Conservation (phyloP, 1,140 invertebrate genomes). For the Pteromalus puparum region DNA sequence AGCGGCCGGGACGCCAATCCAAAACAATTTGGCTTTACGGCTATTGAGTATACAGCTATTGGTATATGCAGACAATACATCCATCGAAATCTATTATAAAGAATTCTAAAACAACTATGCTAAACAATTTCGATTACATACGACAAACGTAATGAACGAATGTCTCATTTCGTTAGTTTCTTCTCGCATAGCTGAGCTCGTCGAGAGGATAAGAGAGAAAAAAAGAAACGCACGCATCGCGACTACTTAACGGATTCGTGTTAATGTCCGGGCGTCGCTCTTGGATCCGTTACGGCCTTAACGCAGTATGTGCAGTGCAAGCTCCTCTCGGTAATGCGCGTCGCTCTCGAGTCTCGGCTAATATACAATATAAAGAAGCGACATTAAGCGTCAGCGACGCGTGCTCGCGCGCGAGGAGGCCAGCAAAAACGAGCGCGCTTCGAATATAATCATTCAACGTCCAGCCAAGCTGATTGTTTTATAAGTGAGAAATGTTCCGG, state of each 20-base stretch:
- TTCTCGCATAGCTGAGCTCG: no score
- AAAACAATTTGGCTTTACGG: no score
- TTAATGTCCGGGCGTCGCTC: constrained; percentile 21
- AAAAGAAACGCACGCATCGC: neutral
- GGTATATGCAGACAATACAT: no score
- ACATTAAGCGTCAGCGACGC: constrained; percentile 15
- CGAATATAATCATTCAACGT: constrained; percentile 47
- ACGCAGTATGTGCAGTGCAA: neutral
- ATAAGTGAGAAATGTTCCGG: constrained; percentile 46
- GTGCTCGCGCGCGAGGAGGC: neutral
- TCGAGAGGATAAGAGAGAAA: neutral
- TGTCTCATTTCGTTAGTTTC: no score
- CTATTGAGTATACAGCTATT: no score
- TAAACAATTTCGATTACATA: no score
- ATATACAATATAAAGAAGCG: constrained; percentile 27
- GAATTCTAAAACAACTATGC: no score
- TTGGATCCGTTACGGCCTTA: constrained; percentile 6
- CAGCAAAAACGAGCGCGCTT: neutral
- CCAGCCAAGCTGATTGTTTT: constrained; percentile 44
- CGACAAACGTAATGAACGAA: no score
- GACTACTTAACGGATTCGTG: constrained; percentile 45
- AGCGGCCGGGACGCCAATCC: no score
- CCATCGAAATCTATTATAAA: no score
- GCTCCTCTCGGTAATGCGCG: constrained; percentile 5
- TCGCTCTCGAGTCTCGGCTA: neutral